Evolutionary conservation across 2,888 invertebrate species (phyloP).

Genomic region (Scotopteryx bipunctaria): DNA sequence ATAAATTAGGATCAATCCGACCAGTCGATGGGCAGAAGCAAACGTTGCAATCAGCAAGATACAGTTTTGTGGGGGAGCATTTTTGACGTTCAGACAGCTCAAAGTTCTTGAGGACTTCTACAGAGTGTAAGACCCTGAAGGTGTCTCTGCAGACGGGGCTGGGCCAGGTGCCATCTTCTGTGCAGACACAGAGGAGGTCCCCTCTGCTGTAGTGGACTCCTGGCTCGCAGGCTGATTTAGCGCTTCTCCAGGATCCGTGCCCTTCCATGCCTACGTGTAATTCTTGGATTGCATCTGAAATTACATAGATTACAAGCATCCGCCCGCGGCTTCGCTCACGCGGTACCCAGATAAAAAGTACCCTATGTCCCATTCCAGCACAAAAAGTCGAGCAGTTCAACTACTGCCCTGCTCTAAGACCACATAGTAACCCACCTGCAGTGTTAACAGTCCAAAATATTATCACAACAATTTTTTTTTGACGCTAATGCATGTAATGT

Average conservation of each 20-base stretch:
- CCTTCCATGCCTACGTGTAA: slow-evolving; percentile 71
- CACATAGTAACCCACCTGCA: too few species aligned
- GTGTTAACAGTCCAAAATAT: too few species aligned
- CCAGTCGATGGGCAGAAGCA: slow-evolving; percentile 61
- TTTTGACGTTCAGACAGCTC: slow-evolving; percentile 36
- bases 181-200: slow-evolving; percentile 61
- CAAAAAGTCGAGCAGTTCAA: too few species aligned
- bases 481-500: too few species aligned
- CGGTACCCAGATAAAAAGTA: too few species aligned
- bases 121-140: slow-evolving; percentile 59
- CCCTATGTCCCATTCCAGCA: too few species aligned
- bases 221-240: slow-evolving; percentile 51
- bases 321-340: too few species aligned
- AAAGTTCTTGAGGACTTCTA: slow-evolving; percentile 44
- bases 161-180: slow-evolving; percentile 68
- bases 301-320: too few species aligned
- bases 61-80: slow-evolving; percentile 57
- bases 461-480: too few species aligned
- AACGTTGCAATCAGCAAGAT: slow-evolving; percentile 65
- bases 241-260: slow-evolving; percentile 63
- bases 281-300: slow-evolving; percentile 62
- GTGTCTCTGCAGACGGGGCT: slow-evolving; percentile 66
- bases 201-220: slow-evolving; percentile 58
- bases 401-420: too few species aligned
- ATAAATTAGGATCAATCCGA: slow-evolving; percentile 48